Percentiles rank a stretch among this genome's conserved stretches.
Evolutionary conservation across 2,888 invertebrate species (phyloP).

Genomic region (Mythimna loreyi): DNA sequence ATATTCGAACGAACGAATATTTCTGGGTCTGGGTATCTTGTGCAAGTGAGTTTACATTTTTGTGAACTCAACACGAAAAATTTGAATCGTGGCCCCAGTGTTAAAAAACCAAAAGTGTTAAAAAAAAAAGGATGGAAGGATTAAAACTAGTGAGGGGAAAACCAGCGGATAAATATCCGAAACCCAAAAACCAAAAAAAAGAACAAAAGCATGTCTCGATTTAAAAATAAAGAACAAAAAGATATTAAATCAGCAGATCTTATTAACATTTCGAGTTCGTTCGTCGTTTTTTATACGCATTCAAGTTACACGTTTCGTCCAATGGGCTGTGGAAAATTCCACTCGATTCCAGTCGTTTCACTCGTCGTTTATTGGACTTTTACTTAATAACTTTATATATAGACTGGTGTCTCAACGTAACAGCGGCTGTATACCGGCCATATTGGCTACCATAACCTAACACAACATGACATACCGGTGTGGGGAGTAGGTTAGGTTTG

Average conservation of each 20-base stretch:
- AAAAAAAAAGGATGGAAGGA: no score
- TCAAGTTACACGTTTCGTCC: not conserved
- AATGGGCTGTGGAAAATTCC: slow-evolving; percentile 35
- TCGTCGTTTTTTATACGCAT: slow-evolving; percentile 26
- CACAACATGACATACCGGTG: slow-evolving; percentile 25
- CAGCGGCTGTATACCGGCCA: slow-evolving; percentile 9
- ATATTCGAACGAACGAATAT: no score
- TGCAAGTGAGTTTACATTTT: no score
- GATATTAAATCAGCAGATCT: not conserved
- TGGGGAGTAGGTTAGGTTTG: slow-evolving; percentile 17
- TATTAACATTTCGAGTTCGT: slow-evolving; percentile 29
- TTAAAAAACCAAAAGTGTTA: no score
- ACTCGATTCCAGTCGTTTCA: slow-evolving; percentile 2
- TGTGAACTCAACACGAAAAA: no score
- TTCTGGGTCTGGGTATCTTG: no score
- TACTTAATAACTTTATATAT: slow-evolving; percentile 11
- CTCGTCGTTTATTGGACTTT: not conserved
- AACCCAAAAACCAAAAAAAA: not conserved
- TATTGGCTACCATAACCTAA: slow-evolving; percentile 38
- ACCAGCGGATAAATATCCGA: slow-evolving; percentile 12
- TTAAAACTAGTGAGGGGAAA: not conserved
- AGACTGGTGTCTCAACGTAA: slow-evolving; percentile 3
- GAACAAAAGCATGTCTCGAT: not conserved
- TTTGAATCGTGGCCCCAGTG: no score
- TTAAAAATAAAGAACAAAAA: slow-evolving; percentile 5